Percentiles rank a stretch among this genome's conserved stretches.
Conservation (phyloP, 2,888 invertebrate species). For the Noctua janthina region DNA sequence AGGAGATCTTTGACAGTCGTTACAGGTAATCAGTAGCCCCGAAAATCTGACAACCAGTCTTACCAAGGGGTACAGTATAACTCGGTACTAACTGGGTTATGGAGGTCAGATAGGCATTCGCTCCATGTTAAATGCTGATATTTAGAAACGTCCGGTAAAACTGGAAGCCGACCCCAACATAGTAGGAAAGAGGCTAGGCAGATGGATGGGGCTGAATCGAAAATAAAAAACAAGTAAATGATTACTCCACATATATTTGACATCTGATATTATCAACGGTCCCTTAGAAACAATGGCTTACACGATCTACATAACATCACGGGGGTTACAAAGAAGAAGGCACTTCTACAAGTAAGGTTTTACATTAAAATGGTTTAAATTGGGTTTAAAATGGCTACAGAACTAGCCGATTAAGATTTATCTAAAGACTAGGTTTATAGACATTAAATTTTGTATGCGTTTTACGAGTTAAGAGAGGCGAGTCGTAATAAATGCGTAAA, state of each 20-base stretch:
- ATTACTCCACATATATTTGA: slow-evolving; percentile 73
- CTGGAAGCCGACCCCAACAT: background rate
- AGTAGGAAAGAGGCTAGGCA: background rate
- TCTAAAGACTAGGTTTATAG: background rate
- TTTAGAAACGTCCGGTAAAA: background rate
- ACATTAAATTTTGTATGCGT: background rate
- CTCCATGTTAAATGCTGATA: background rate
- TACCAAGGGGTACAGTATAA: background rate
- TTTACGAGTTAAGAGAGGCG: background rate
- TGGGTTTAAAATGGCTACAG: slow-evolving; percentile 10
- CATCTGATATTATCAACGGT: slow-evolving; percentile 68
- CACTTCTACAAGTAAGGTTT: slow-evolving; percentile 76
- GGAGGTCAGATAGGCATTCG: background rate
- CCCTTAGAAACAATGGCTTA: slow-evolving; percentile 73
- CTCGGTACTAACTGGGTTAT: background rate
- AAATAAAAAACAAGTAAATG: slow-evolving; percentile 37
- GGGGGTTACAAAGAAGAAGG: slow-evolving; percentile 75
- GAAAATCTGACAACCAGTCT: background rate
- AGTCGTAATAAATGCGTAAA: background rate
- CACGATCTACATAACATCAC: slow-evolving; percentile 64
- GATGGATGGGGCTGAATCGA: background rate
- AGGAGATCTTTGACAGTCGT: background rate
- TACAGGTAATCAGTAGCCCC: background rate
- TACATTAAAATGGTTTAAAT: slow-evolving; percentile 17
- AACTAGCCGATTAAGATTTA: slow-evolving; percentile 1